Percentiles rank a stretch among this genome's conserved stretches.
These are phyloP conservation scores for Leptarthrus brevirostris DNA, from an alignment of 2,888 invertebrate genomes.

Conservation along the genomic window DNA sequence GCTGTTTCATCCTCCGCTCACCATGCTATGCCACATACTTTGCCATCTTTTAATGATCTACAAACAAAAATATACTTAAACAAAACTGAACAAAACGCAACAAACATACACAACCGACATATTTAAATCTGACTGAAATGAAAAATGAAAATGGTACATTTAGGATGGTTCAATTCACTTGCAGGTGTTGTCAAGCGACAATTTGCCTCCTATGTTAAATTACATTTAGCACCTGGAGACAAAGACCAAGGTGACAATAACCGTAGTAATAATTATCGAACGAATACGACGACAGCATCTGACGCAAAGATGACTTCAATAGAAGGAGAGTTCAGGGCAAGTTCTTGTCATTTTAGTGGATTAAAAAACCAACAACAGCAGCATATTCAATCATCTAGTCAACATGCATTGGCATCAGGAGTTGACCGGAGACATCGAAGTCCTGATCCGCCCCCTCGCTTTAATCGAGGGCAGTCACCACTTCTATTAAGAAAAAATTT, in stretches of 20 bases:
- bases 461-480: constrained; percentile 69
- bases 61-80: constrained; percentile 21
- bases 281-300: constrained; percentile 49
- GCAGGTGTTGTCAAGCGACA: constrained; percentile 80
- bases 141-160: constrained; percentile 32
- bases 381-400: constrained; percentile 43
- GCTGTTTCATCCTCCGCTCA: constrained; percentile 48
- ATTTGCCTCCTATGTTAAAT: constrained; percentile 85
- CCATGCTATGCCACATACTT: constrained; percentile 42
- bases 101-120: constrained; percentile 33
- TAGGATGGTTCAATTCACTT: constrained; percentile 76
- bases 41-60: constrained; percentile 20
- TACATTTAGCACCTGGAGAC: constrained; percentile 74
- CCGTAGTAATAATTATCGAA: constrained; percentile 50
- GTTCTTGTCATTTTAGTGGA: constrained; percentile 6
- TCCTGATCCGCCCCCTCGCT: constrained; percentile 72
- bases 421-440: constrained; percentile 68
- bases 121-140: constrained; percentile 40
- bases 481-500: constrained; percentile 72
- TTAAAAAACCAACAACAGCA: constrained; percentile 41
- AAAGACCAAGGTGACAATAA: constrained; percentile 54
- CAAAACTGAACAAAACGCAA: constrained; percentile 10
- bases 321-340: constrained; percentile 5
- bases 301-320: constrained; percentile 1
- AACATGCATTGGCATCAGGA: constrained; percentile 27